A percentile compares a stretch with the other conserved stretches of the same genome.
These are phyloP conservation scores for Heteropelma amictum DNA, from an alignment of 2,888 invertebrate species.

Conservation along the genomic window DNA sequence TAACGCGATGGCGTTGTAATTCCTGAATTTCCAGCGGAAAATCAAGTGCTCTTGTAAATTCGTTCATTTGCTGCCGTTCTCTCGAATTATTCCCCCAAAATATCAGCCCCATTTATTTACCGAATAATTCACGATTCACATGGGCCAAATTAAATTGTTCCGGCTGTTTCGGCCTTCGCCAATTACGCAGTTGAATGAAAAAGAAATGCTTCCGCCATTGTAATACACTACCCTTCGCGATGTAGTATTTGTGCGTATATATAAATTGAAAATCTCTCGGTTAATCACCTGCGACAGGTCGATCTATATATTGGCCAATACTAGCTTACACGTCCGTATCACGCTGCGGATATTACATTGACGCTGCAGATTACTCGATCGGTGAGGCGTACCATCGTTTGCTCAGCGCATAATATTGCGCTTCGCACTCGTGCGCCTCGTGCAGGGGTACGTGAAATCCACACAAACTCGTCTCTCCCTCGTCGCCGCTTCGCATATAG, in stretches of 20 bases:
- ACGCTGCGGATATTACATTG: slow-evolving; percentile 73
- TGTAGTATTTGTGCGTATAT: slow-evolving; percentile 5
- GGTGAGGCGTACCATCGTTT: slow-evolving; percentile 64
- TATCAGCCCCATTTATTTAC: slow-evolving; percentile 48
- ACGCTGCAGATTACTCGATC: slow-evolving; percentile 72
- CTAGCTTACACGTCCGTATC: slow-evolving; percentile 43
- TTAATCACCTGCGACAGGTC: slow-evolving; percentile 43
- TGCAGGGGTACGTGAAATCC: slow-evolving; percentile 8
- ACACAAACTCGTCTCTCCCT: slow-evolving; percentile 40
- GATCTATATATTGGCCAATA: slow-evolving; percentile 15
- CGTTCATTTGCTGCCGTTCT: slow-evolving; percentile 5
- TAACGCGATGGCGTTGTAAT: background rate
- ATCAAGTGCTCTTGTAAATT: slow-evolving; percentile 3
- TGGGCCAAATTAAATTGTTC: slow-evolving; percentile 49
- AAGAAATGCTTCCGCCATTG: slow-evolving; percentile 1
- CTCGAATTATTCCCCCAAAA: slow-evolving; percentile 17
- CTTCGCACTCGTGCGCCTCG: slow-evolving; percentile 30
- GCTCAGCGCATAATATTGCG: slow-evolving; percentile 72
- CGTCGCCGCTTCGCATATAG: slow-evolving; percentile 29
- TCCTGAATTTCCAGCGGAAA: slow-evolving; percentile 4
- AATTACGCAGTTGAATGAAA: slow-evolving; percentile 38
- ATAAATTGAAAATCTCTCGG: slow-evolving; percentile 44
- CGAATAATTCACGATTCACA: slow-evolving; percentile 43
- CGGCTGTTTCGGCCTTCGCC: slow-evolving; percentile 28
- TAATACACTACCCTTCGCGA: background rate